These are phyloP conservation scores for Excalfactoria chinensis DNA, from an alignment of 2,113 vertebrate genomes.

Conservation along the genomic window DNA sequence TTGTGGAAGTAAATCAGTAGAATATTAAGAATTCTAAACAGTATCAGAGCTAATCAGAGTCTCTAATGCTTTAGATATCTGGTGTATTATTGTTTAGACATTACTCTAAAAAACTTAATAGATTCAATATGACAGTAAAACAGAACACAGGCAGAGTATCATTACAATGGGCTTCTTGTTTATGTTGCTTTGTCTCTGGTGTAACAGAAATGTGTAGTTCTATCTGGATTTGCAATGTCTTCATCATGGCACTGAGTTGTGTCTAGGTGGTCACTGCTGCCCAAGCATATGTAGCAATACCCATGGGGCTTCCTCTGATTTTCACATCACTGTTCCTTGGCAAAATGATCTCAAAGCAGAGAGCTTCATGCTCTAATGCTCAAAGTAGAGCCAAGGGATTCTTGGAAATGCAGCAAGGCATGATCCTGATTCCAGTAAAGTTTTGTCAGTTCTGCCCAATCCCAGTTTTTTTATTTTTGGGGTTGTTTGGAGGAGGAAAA, in stretches of 20 bases:
- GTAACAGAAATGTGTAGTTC: background rate
- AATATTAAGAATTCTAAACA: background rate
- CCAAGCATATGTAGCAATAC: background rate
- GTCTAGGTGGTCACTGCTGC: background rate
- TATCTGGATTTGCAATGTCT: background rate
- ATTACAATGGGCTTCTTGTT: background rate
- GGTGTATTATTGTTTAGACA: background rate
- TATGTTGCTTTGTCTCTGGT: background rate
- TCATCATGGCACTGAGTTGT: background rate
- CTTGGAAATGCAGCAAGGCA: background rate
- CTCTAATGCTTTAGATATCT: background rate
- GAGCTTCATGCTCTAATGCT: background rate
- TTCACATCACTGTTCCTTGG: background rate
- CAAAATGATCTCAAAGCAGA: background rate
- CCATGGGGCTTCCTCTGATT: background rate
- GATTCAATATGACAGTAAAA: background rate
- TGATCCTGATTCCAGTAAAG: background rate
- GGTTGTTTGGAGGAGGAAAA: background rate
- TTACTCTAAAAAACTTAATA: background rate
- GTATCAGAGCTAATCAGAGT: background rate
- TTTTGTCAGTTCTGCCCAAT: background rate
- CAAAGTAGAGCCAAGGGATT: background rate
- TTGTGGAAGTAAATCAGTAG: background rate
- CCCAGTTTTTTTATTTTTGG: no score
- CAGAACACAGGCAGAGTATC: background rate